These are phyloP conservation scores for Chironomus riparius DNA, from an alignment of 2,888 invertebrate species.

Conservation along the genomic window DNA sequence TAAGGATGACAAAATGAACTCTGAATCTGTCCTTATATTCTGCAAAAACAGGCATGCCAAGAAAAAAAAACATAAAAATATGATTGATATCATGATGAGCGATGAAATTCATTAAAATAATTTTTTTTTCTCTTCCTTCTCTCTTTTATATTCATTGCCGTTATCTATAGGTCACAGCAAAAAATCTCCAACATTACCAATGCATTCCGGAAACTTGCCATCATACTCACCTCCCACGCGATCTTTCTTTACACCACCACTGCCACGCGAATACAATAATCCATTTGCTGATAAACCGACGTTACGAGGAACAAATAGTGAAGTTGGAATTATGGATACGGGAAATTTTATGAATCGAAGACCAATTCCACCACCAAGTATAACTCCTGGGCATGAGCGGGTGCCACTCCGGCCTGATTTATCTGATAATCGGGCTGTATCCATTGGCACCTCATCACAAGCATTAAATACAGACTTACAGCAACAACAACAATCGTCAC, in stretches of 20 bases:
- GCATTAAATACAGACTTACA: slow-evolving; percentile 27
- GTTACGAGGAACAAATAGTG: slow-evolving; percentile 60
- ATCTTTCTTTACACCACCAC: slow-evolving; percentile 70
- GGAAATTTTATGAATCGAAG: slow-evolving; percentile 55
- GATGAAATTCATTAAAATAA: not conserved
- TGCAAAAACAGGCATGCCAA: not conserved
- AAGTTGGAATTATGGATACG: slow-evolving; percentile 37
- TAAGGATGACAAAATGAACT: no score
- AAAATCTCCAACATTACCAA: slow-evolving; percentile 46
- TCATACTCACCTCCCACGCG: slow-evolving; percentile 76
- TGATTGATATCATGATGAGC: not conserved
- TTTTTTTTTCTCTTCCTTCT: not conserved
- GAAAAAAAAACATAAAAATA: not conserved
- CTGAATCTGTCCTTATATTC: no score
- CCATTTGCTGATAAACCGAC: slow-evolving; percentile 87
- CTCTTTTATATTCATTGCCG: not conserved
- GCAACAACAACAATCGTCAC: slow-evolving; percentile 29
- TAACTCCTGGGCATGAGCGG: slow-evolving; percentile 71
- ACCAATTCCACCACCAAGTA: slow-evolving; percentile 73
- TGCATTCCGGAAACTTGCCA: slow-evolving; percentile 60
- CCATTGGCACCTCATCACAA: slow-evolving; percentile 28
- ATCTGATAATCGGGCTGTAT: slow-evolving; percentile 22
- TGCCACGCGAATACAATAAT: slow-evolving; percentile 74
- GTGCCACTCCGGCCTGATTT: slow-evolving; percentile 64
- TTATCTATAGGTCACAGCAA: slow-evolving; percentile 17